Conservation (phyloP, 1,140 invertebrate species). For the Drosophila mojavensis region DNA sequence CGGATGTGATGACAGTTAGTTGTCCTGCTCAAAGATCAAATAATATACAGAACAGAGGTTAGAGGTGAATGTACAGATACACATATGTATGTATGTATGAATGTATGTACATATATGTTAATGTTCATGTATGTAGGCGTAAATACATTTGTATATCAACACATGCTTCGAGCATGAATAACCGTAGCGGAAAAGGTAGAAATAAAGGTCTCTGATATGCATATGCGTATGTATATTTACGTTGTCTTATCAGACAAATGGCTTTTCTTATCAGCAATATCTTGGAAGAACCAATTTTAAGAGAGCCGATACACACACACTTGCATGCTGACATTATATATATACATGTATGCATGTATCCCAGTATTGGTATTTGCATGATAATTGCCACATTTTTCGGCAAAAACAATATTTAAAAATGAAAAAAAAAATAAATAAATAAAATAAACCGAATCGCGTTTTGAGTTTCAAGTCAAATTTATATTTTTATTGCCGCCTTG, state of each 20-base stretch:
- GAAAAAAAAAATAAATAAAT: neutral
- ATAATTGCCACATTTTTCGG: slow-evolving; percentile 39
- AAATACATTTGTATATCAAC: neutral
- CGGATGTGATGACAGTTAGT: neutral
- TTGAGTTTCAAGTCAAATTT: slow-evolving; percentile 56
- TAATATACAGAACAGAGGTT: neutral
- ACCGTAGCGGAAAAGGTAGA: slow-evolving; percentile 54
- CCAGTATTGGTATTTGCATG: slow-evolving; percentile 19
- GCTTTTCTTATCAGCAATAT: slow-evolving; percentile 67
- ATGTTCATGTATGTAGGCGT: neutral
- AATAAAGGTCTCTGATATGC: slow-evolving; percentile 46
- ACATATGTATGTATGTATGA: no score
- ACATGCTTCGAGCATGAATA: slow-evolving; percentile 54
- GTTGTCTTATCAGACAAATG: slow-evolving; percentile 66
- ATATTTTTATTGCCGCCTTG: slow-evolving; percentile 61
- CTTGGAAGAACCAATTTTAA: slow-evolving; percentile 60
- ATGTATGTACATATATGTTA: no score
- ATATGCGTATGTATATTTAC: slow-evolving; percentile 34
- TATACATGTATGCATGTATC: neutral
- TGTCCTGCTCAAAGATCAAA: neutral
- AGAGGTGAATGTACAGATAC: no score
- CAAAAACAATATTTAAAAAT: slow-evolving; percentile 1
- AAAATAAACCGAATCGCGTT: slow-evolving; percentile 29
- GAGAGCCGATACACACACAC: slow-evolving; percentile 13
- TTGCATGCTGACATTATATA: neutral